These are phyloP conservation scores for Artibeus jamaicensis DNA, from an alignment of 2,797 vertebrate species.

Conservation along the genomic window DNA sequence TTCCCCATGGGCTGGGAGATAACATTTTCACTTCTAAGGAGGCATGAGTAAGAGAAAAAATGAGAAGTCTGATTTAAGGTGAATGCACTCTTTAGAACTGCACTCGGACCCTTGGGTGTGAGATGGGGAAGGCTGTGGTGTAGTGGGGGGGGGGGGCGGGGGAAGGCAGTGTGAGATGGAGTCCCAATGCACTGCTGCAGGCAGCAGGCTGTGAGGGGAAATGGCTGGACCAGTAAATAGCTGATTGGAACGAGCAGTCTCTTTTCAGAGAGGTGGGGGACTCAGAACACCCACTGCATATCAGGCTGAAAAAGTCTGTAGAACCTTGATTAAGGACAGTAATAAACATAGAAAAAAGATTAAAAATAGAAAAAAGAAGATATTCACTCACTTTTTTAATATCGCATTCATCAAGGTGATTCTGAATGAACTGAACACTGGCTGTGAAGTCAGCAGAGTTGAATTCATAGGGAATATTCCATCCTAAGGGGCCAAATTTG, in stretches of 20 bases:
- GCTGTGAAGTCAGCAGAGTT: slow-evolving; percentile 85
- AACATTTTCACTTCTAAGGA: not conserved
- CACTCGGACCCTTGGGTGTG: not conserved
- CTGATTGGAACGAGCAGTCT: not conserved
- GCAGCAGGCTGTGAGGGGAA: no score
- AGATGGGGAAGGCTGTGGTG: not conserved
- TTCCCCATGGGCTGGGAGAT: not conserved
- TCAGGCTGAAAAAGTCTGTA: not conserved
- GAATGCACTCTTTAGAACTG: not conserved
- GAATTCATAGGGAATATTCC: slow-evolving; percentile 88
- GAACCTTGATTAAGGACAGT: not conserved
- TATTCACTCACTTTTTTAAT: slow-evolving; percentile 83
- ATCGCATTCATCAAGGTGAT: slow-evolving; percentile 85
- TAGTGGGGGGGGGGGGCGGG: no score
- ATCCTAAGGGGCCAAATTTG: slow-evolving; percentile 87
- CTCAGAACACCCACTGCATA: not conserved
- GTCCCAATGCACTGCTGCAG: no score
- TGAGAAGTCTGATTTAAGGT: not conserved
- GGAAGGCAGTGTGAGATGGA: not conserved
- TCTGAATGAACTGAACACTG: slow-evolving; percentile 86
- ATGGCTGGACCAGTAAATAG: not conserved
- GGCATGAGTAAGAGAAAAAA: not conserved
- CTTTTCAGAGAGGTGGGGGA: not conserved
- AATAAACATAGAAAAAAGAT: not conserved
- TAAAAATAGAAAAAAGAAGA: not conserved